Percentiles rank a stretch among this genome's conserved stretches.
Evolutionary conservation across 2,113 vertebrate genomes (phyloP).

Genomic region (Myxocyprinus asiaticus): DNA sequence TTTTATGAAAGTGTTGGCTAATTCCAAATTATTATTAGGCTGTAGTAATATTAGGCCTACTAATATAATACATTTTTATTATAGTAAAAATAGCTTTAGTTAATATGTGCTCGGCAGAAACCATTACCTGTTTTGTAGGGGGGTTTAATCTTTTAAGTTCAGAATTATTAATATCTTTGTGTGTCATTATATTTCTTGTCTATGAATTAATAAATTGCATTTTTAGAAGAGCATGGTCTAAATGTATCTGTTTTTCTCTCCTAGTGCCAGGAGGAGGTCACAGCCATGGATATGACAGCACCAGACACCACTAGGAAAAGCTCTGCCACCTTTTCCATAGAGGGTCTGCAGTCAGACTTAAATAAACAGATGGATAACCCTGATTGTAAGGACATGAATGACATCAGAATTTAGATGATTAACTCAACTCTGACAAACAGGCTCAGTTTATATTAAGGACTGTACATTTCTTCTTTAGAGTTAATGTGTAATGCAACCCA

Average conservation of each 20-base stretch:
- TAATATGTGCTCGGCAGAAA: too few relatives aligned
- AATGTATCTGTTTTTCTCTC: not conserved
- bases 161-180: too few relatives aligned
- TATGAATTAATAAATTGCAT: not conserved
- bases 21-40: not conserved
- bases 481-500: too few relatives aligned
- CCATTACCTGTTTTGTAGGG: too few relatives aligned
- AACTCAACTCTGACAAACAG: too few relatives aligned
- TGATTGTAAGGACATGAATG: conserved; percentile 8
- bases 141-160: too few relatives aligned
- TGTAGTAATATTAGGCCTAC: too few relatives aligned
- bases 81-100: too few relatives aligned
- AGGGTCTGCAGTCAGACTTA: not conserved
- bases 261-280: not conserved
- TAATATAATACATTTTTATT: too few relatives aligned
- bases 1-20: not conserved
- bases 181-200: not conserved
- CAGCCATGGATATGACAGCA: conserved; percentile 26
- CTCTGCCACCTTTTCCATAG: not conserved
- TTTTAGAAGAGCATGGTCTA: not conserved
- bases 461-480: too few relatives aligned
- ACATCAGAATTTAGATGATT: too few relatives aligned
- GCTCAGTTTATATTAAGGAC: too few relatives aligned
- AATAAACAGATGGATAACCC: not conserved
- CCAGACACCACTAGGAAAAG: conserved; percentile 18